Base-by-base conservation (phyloP, 2,797 vertebrate genomes). In the Typhlichthys subterraneus region DNA sequence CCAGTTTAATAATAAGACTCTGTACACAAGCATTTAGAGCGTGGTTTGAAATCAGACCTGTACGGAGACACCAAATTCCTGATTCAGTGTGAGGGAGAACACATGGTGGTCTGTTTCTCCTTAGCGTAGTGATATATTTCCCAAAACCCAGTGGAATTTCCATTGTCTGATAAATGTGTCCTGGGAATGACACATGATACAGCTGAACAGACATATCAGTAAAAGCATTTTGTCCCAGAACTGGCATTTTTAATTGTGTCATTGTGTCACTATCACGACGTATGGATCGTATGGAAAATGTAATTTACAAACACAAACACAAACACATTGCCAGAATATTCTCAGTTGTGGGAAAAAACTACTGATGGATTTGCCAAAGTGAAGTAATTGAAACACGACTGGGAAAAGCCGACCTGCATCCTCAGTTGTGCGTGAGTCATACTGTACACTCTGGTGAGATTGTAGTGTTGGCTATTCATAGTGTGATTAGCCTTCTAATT, bases 401-500 rank as follows among this genome's bases (percentile, higher is more conserved):
- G 8, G 38, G 38, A 7, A 42, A 42, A 42, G 38, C 38, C 9
- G 1, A 42, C 38, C 1, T 42, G 38, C 38, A 42, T 42, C 38
- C 38, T 8, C 38, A 42, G 7, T 42, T 2, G 7, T 42, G 38
- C 9, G 38, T 8, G 38, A 42, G 38, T 42, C 38, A 42, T 42
- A 29, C 23, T 29, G 23, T 29, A 9, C 38, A 42, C 38, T 42
- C 38, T 42, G 61, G 63, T 49, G 53, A 67, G 63, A 68, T 9
- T 33, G n/a, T 31, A 19, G 7, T 19, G 12, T 29, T 70, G 64
- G 47, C 47, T 56, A 14, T 63, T 70, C 64, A 65, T 52, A 49
- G 63, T 60, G 52, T 73, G 65, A 80, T 80, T 79, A 61, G 59
- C 33, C 65, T 45, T 31, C 52, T 77, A 69, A 85, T 81, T 76